A percentile compares a stretch with the other conserved stretches of the same genome.
phyloP scores from a whole-genome alignment of 2,113 vertebrate genomes.

The Protobothrops mucrosquamatus region DNA sequence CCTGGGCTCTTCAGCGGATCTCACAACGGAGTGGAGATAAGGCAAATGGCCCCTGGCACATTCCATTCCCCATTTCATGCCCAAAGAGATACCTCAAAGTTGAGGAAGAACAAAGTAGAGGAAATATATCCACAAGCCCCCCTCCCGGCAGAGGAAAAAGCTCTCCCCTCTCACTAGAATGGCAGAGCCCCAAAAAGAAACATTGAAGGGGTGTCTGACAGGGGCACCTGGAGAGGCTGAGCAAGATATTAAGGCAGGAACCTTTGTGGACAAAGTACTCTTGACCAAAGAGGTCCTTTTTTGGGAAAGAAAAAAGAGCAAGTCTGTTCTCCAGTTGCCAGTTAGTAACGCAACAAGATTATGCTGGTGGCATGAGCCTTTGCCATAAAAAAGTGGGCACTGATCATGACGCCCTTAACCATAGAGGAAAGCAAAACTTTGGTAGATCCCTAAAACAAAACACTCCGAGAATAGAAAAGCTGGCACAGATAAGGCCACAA shows the following conservation, averaged over 20 bases:
- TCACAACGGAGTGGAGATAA: too few relatives aligned
- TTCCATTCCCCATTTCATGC: too few relatives aligned
- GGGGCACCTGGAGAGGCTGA: neutral
- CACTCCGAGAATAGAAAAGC: neutral
- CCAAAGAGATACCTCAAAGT: too few relatives aligned
- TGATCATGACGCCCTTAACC: neutral
- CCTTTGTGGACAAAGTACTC: neutral
- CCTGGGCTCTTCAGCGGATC: too few relatives aligned
- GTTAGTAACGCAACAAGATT: neutral
- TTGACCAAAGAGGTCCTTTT: neutral
- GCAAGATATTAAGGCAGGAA: neutral
- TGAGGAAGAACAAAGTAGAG: too few relatives aligned
- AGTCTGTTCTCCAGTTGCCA: neutral
- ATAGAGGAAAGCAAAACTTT: neutral
- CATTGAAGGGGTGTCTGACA: too few relatives aligned
- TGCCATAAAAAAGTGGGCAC: neutral
- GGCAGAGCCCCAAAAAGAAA: too few relatives aligned
- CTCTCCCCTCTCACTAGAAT: too few relatives aligned
- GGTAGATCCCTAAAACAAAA: neutral
- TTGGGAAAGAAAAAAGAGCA: neutral
- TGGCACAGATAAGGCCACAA: neutral
- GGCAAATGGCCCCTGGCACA: too few relatives aligned
- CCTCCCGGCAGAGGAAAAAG: too few relatives aligned
- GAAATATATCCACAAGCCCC: too few relatives aligned
- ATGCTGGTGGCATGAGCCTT: neutral